A percentile compares a stretch with the other conserved stretches of the same genome.
These are phyloP conservation scores for Allophyes oxyacanthae DNA, from an alignment of 2,888 invertebrate species.

Conservation along the genomic window DNA sequence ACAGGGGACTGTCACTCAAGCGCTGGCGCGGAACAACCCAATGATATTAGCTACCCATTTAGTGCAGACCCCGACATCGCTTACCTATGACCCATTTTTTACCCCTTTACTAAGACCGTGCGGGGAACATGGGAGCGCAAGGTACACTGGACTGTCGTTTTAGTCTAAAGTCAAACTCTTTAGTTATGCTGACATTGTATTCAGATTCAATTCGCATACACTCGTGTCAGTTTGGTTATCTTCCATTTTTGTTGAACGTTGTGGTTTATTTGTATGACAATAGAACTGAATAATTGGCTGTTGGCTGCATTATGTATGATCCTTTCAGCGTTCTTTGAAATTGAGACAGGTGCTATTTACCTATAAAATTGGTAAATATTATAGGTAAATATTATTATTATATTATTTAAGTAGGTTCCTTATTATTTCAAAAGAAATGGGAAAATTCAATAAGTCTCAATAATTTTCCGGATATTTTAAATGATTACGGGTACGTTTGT, in stretches of 20 bases:
- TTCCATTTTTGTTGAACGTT: slow-evolving; percentile 63
- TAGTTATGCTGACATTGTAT: slow-evolving; percentile 81
- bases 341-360: slow-evolving; percentile 25
- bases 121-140: slow-evolving; percentile 57
- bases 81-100: slow-evolving; percentile 56
- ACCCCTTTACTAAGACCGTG: slow-evolving; percentile 45
- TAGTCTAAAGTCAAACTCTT: slow-evolving; percentile 77
- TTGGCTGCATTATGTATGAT: slow-evolving; percentile 52
- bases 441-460: too few relatives aligned
- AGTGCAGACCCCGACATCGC: slow-evolving; percentile 65
- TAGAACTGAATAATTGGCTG: slow-evolving; percentile 50
- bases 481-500: slow-evolving; percentile 8
- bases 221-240: slow-evolving; percentile 68
- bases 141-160: slow-evolving; percentile 62
- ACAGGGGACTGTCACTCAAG: slow-evolving; percentile 85
- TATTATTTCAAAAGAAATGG: neutral
- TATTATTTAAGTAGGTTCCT: too few relatives aligned
- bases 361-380: too few relatives aligned
- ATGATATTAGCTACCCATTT: slow-evolving; percentile 78
- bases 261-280: slow-evolving; percentile 50
- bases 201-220: slow-evolving; percentile 77
- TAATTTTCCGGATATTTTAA: too few relatives aligned
- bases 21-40: slow-evolving; percentile 79
- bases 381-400: too few relatives aligned
- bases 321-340: slow-evolving; percentile 23